Evolutionary conservation across 2,888 invertebrate genomes (phyloP).

Genomic region (Tetragnatha montana): DNA sequence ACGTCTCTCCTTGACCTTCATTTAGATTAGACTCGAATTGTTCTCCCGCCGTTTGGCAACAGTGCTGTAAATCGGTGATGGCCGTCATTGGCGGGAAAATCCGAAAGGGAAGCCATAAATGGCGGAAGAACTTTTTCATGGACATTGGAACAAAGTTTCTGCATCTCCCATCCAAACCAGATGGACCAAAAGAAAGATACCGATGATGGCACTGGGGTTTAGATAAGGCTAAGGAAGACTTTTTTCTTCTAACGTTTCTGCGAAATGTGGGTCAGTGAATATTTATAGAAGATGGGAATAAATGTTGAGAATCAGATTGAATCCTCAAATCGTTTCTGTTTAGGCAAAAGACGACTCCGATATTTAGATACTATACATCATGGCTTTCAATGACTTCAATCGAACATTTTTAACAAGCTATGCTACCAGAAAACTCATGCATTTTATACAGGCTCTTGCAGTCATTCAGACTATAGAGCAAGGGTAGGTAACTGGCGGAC

Average conservation of each 20-base stretch:
- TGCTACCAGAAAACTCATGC: too few species aligned
- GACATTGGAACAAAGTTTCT: slow-evolving; percentile 36
- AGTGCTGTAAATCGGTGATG: slow-evolving; percentile 3
- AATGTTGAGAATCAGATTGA: background rate
- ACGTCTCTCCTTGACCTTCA: background rate
- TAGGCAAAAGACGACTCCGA: too few species aligned
- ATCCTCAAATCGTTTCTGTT: too few species aligned
- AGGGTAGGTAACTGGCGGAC: too few species aligned
- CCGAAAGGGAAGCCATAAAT: slow-evolving; percentile 40
- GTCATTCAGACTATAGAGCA: too few species aligned
- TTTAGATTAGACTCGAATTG: background rate
- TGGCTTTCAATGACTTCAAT: too few species aligned
- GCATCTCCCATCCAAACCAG: background rate
- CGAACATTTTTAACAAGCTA: too few species aligned
- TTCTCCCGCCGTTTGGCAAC: background rate
- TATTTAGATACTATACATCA: too few species aligned
- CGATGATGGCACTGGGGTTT: background rate
- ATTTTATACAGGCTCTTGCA: too few species aligned
- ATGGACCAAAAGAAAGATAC: background rate
- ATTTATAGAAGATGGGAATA: background rate
- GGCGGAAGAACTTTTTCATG: slow-evolving; percentile 11
- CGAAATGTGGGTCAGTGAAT: background rate
- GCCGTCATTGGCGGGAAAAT: slow-evolving; percentile 31
- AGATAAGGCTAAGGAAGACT: background rate
- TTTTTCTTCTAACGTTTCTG: background rate